Conservation (phyloP, 2,797 vertebrate genomes). For the Melanotaenia trifasciata region DNA sequence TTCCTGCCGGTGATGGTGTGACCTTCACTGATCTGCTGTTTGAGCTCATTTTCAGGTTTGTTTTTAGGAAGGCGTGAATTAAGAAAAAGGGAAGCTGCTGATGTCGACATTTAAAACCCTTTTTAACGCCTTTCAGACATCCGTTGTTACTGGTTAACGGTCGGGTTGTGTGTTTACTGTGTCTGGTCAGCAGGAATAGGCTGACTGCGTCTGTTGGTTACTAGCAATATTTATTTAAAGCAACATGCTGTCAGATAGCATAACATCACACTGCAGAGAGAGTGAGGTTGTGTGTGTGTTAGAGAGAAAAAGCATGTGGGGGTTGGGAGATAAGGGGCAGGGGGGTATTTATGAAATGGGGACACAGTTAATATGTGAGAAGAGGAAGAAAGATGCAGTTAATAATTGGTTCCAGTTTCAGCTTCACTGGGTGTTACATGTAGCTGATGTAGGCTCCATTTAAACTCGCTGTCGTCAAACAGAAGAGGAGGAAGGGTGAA, state of each 20-base stretch:
- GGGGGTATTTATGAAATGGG: constrained; percentile 20
- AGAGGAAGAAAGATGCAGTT: constrained; percentile 22
- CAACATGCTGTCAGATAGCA: constrained; percentile 70
- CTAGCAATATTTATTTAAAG: constrained; percentile 77
- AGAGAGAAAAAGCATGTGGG: constrained; percentile 25
- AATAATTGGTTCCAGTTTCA: constrained; percentile 17
- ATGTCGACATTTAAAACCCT: not conserved
- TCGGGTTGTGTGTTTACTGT: not conserved
- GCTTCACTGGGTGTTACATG: not conserved
- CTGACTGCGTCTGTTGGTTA: constrained; percentile 49
- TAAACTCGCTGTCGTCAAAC: not conserved
- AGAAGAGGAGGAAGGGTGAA: not conserved
- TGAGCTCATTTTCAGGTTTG: not conserved
- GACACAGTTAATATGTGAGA: constrained; percentile 32
- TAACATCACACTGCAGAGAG: constrained; percentile 61
- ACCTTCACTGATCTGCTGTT: not conserved
- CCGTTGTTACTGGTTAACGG: not conserved
- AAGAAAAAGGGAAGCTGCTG: constrained; percentile 19
- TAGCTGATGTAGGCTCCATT: constrained; percentile 15
- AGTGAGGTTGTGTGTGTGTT: constrained; percentile 10
- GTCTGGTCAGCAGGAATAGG: constrained; percentile 30
- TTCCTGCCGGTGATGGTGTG: not conserved
- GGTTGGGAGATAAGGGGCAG: constrained; percentile 27
- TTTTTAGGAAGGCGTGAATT: not conserved
- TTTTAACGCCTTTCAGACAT: not conserved